Percentiles rank a stretch among this genome's conserved stretches.
Conservation (phyloP, 2,888 invertebrate species). For the Parnassius smintheus region DNA sequence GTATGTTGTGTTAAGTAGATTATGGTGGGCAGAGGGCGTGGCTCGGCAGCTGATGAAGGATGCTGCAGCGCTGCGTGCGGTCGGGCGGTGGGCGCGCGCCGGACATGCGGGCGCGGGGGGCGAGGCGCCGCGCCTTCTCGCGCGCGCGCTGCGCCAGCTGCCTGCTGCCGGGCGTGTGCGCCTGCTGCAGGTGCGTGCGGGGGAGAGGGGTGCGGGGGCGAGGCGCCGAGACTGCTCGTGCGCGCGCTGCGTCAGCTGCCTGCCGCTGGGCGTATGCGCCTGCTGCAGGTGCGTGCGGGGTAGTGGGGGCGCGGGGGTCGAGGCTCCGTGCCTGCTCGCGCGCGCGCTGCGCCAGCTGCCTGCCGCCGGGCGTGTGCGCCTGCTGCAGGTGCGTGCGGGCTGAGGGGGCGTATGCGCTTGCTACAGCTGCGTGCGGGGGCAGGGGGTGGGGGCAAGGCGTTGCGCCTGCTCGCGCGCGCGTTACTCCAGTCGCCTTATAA, state of each 20-base stretch:
- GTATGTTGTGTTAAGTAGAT: background rate
- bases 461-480: constrained; percentile 89
- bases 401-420: background rate
- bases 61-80: constrained; percentile 81
- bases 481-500: too few species aligned
- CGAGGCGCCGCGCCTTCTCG: constrained; percentile 88
- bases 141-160: constrained; percentile 87
- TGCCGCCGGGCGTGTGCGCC: background rate
- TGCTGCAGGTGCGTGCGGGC: background rate
- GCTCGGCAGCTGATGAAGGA: constrained; percentile 83
- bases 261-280: constrained; percentile 20
- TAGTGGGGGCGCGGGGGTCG: constrained; percentile 79
- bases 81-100: constrained; percentile 88
- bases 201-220: constrained; percentile 91
- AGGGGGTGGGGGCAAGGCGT: constrained; percentile 91
- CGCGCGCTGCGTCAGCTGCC: constrained; percentile 86
- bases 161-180: constrained; percentile 27
- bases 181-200: constrained; percentile 49
- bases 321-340: constrained; percentile 52
- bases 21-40: constrained; percentile 81
- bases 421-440: constrained; percentile 49
- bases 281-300: background rate
- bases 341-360: constrained; percentile 84
- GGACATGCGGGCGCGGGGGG: constrained; percentile 92
- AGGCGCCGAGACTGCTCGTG: constrained; percentile 88